Evolutionary conservation across 2,113 vertebrate species (phyloP), one percentile per base, ranked within the genome.

Genomic region (Calidris pygmaea): DNA sequence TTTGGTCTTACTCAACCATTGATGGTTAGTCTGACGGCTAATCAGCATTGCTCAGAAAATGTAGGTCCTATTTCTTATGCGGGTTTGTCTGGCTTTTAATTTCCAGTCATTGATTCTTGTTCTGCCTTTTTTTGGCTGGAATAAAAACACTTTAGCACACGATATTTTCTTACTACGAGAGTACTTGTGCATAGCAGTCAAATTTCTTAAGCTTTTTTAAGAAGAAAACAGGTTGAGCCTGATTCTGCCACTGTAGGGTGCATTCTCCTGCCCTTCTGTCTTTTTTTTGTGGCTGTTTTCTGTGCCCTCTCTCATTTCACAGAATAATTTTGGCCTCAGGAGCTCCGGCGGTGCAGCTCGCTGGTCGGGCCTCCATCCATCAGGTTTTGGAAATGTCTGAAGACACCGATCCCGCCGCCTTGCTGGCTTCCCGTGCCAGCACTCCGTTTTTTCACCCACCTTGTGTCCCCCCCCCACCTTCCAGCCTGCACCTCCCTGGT

Each of bases 161-260:
- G 1, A 27, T 90, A 85, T 96, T 93, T 95, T 96, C 95, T 96
- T 95, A 74, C 65, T 84, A 43, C n/a, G 56, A 89, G 76, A 94
- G 83, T 86, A 92, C 92, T 93, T 97, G 96, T 86, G 65, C 91
- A 85, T 90, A 91, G 91, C 94, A 96, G 91, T 97, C 96, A 96
- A 96, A 96, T 97, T 78, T 96, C 88, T 93, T 63, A 63, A 89
- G 81, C 90, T 92, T 97, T 96, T 96, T 96, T 55, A 95, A 95
- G 88, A 93, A 93, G 72, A 96, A 96, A 95, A 95, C 93, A 95
- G 92, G 95, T 96, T 94, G 93, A 96, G 72, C 96, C 96, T 97
- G 95, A 96, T 94, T 95, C 55, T 93, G 63, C 79, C 96, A 94
- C 92, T 96, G 75, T 96, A 82, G 87, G 90, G 92, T 95, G 85